phyloP scores from a whole-genome alignment of 2,797 vertebrate species.

The Peromyscus aztecus region DNA sequence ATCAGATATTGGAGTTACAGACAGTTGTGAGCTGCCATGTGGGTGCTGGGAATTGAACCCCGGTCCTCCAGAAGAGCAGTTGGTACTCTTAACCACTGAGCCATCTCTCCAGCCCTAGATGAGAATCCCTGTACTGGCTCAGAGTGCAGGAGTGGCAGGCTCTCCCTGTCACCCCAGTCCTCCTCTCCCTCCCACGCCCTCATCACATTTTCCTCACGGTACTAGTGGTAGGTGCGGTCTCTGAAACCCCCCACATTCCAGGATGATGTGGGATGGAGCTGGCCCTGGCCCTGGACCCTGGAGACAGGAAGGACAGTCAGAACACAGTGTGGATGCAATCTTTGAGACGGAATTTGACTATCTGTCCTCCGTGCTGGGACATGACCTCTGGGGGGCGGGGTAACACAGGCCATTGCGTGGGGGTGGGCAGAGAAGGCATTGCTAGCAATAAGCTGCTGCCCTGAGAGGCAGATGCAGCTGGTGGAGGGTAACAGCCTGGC shows the following conservation, averaged over 20 bases:
- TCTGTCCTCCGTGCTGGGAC: not conserved
- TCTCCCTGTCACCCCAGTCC: not conserved
- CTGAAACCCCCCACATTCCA: not conserved
- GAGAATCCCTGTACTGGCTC: not conserved
- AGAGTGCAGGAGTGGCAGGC: not conserved
- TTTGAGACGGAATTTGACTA: not conserved
- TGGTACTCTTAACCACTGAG: too few species aligned
- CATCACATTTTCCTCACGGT: too few species aligned
- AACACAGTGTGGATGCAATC: not conserved
- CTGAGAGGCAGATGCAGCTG: not conserved
- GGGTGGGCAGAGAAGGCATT: not conserved
- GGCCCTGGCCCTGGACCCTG: not conserved
- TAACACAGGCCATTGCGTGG: not conserved
- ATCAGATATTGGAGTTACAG: too few species aligned
- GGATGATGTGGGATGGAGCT: fast-evolving
- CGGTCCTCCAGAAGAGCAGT: too few species aligned
- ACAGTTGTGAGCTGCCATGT: too few species aligned
- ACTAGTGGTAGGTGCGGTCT: too few species aligned
- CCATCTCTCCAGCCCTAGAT: too few species aligned
- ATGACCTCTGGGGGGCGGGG: not conserved
- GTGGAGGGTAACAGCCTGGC: not conserved
- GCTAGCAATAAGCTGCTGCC: not conserved
- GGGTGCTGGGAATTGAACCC: too few species aligned
- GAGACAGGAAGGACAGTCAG: not conserved
- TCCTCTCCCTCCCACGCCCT: fast-evolving